Base-by-base conservation (phyloP, 1,140 invertebrate genomes). In the Caligus rogercresseyi region DNA sequence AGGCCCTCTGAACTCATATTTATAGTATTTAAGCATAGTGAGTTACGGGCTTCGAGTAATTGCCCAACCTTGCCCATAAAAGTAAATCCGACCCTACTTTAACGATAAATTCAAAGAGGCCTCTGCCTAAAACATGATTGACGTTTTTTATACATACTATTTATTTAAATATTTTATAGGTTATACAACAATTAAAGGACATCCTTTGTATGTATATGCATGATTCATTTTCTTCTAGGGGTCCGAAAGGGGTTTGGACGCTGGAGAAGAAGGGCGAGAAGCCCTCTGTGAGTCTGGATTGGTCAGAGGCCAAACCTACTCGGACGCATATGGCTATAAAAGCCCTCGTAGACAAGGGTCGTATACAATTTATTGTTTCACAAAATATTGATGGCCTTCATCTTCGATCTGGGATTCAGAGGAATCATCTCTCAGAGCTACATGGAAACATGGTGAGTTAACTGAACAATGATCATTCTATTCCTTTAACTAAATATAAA, bases 381-480 rank as follows among this genome's bases (percentile, higher is more conserved):
- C 94, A 98, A 74, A 98, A 98, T 76, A 94, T 98, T 69, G 95
- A 98, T 80, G 94, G 93, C 0, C 75, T 98, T 23, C 92, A 97
- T 77, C 74, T 95, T n/a, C 80, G 85, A 68, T 92, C 88, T 43
- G 91, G 91, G 15, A 74, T 97, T 64, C 73, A 80, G 14, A 77
- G 92, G 63, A 79, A 82, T 66, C 75, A 83, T 71, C 74, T 98
- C 61, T 81, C 92, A 26, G 95, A 98, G 75, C 75, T 98, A 24
- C 95, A 99, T 79, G 95, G 95, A 26, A 98, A 98, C 72, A 96
- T 98, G 84, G 98, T 94, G 74, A 79, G 89, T n/a, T n/a, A n/a
- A n/a, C n/a, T 53, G 91, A 96, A 74, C 94, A 77, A 78, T 83
- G 72, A 88, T 81, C 87, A 89, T 78, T n/a, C n/a, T n/a, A n/a